phyloP scores from a whole-genome alignment of 1,140 invertebrate species.

The Asobara japonica region DNA sequence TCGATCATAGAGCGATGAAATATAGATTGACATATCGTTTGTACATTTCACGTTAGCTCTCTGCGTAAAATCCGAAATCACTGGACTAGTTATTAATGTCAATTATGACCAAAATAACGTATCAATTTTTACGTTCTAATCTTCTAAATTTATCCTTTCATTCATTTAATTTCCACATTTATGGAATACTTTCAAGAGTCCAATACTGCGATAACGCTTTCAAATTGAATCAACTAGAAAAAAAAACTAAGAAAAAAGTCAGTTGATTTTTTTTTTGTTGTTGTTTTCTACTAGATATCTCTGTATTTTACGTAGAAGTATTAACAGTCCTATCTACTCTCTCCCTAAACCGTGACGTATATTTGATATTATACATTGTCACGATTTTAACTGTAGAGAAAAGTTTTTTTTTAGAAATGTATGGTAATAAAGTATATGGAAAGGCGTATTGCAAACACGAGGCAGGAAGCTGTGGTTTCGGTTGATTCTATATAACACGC shows the following conservation, averaged over 20 bases:
- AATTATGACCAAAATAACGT: slow-evolving; percentile 43
- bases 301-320: slow-evolving; percentile 19
- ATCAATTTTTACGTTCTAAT: slow-evolving; percentile 21
- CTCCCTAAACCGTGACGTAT: slow-evolving; percentile 38
- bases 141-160: no score
- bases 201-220: slow-evolving; percentile 12
- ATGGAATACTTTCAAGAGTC: slow-evolving; percentile 38
- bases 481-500: not conserved
- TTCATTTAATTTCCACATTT: slow-evolving; percentile 11
- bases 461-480: not conserved
- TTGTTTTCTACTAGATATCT: slow-evolving; percentile 8
- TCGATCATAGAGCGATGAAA: no score
- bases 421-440: not conserved
- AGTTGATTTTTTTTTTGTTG: no score
- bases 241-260: not conserved
- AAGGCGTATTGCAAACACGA: not conserved
- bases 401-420: not conserved
- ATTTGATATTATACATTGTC: not conserved
- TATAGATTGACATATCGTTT: no score
- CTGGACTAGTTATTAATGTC: no score
- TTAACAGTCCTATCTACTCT: slow-evolving; percentile 41
- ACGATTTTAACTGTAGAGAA: slow-evolving; percentile 1
- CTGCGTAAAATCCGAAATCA: no score
- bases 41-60: no score
- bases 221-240: not conserved